Evolutionary conservation across 2,888 invertebrate genomes (phyloP), one percentile per base, ranked within the genome.

Genomic region (Lydus trimaculatus): DNA sequence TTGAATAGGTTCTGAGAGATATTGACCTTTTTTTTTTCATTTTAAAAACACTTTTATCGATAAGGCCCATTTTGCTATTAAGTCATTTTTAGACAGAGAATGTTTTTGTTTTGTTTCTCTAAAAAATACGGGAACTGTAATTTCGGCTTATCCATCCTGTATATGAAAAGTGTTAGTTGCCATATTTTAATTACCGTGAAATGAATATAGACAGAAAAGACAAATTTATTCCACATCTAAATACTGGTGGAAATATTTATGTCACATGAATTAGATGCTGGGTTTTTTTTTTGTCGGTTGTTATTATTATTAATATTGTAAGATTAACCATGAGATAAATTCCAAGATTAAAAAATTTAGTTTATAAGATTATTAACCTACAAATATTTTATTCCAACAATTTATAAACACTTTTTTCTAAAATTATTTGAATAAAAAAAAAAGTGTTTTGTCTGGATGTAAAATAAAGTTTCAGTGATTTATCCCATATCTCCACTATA

Each of bases 111-210:
- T n/a, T n/a, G n/a, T n/a, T n/a, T n/a, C n/a, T n/a, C n/a, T n/a
- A n/a, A n/a, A n/a, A n/a, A n/a, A n/a, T n/a, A n/a, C n/a, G n/a
- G n/a, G n/a, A n/a, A n/a, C n/a, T n/a, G n/a, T n/a, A n/a, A n/a
- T n/a, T n/a, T n/a, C n/a, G n/a, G n/a, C n/a, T n/a, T n/a, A n/a
- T n/a, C n/a, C n/a, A n/a, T n/a, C n/a, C n/a, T n/a, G 66, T 70
- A 69, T 70, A 66, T 72, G 73, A 76, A 74, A 74, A 76, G 74
- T 76, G 71, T 70, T 69, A 69, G 62, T 70, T 67, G 67, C 71
- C 8, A 48, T 69, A 66, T 73, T 76, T 75, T 77, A 77, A 77
- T 77, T 77, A 72, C 76, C 77, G 73, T 76, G 75, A 76, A 76
- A 75, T 74, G 72, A 70, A 76, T 71, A 73, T 71, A 64, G 66